Evolutionary conservation across 2,113 vertebrate genomes (phyloP), one percentile per base, ranked within the genome.

Genomic region (Alces alces): DNA sequence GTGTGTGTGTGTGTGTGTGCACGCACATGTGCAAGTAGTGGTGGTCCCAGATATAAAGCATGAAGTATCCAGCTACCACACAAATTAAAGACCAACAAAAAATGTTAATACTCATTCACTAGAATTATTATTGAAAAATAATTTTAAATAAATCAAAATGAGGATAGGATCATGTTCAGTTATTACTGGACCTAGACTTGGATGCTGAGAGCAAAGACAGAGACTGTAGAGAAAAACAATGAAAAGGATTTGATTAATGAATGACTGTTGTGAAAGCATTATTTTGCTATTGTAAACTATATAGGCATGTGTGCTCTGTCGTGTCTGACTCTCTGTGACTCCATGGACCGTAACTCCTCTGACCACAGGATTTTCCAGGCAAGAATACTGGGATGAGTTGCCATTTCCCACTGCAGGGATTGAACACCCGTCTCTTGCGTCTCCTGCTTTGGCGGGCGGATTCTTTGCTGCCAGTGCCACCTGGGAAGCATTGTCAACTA

Each of bases 391-490:
- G 17, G 33, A 2, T 21, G 33, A 66, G n/a, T 5, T 21, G 17
- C 17, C 64, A 5, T 5, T 21, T 36, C n/a, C 64, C 5, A 6
- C 17, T 21, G 64, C 64, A 70, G 64, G 4, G n/a, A 21, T 2
- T 5, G n/a, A 21, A 0, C 17, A 2, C 2, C 17, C 2, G 17
- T 1, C 64, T 19, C 64, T 5, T 4, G 4, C 0, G 33, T 36
- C 64, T 36, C 64, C 64, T n/a, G 33, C 8, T 1, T 0, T 4
- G 17, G 64, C 33, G n/a, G 33, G 16, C 0, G 0, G 17, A 2
- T 0, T 19, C 33, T 2, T 9, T 2, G 1, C 64, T 4, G 5
- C 33, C 1, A 1, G 15, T 1, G 61, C 61, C 7, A 0, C 61
- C 33, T 9, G 61, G 33, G 33, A 19, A 9, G 33, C 61, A 4